phyloP scores from a whole-genome alignment of 2,113 vertebrate genomes.

The Excalfactoria chinensis region DNA sequence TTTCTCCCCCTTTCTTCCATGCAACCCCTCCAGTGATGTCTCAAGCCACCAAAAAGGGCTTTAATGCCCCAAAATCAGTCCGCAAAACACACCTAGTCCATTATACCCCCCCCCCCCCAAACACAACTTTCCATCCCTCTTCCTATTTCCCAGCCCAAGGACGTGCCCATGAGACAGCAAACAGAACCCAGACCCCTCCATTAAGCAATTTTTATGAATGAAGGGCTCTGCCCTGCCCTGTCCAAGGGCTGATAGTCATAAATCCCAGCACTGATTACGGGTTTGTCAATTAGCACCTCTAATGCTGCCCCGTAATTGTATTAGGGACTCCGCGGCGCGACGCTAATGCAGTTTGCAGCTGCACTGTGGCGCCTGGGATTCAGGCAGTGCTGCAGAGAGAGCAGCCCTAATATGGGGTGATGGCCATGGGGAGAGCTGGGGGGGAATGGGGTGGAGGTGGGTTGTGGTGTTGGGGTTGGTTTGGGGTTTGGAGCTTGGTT shows the following conservation, averaged over 20 bases:
- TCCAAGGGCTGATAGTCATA: neutral
- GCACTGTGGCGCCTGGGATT: slow-evolving; percentile 46
- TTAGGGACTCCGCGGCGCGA: slow-evolving; percentile 28
- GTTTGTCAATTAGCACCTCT: slow-evolving; percentile 60
- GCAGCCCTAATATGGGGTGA: slow-evolving; percentile 46
- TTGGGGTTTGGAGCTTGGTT: too few species aligned
- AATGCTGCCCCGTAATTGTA: slow-evolving; percentile 33
- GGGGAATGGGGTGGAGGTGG: too few species aligned
- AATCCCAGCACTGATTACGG: slow-evolving; percentile 30
- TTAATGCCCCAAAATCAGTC: too few species aligned
- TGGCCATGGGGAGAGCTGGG: neutral
- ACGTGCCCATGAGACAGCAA: neutral
- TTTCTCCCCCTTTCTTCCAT: neutral
- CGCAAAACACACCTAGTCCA: neutral
- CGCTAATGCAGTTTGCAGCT: slow-evolving; percentile 62
- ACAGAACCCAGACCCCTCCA: slow-evolving; percentile 50
- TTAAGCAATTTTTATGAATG: neutral
- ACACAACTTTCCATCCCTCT: neutral
- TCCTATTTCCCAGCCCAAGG: accelerated
- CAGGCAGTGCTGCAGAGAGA: neutral
- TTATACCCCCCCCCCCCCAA: neutral
- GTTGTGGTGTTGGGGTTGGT: too few species aligned
- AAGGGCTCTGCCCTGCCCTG: neutral
- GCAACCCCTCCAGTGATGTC: neutral
- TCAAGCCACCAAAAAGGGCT: accelerated